Evolutionary conservation across 2,888 invertebrate genomes (phyloP), one percentile per base, ranked within the genome.

Genomic region (Caenorhabditis uteleia): DNA sequence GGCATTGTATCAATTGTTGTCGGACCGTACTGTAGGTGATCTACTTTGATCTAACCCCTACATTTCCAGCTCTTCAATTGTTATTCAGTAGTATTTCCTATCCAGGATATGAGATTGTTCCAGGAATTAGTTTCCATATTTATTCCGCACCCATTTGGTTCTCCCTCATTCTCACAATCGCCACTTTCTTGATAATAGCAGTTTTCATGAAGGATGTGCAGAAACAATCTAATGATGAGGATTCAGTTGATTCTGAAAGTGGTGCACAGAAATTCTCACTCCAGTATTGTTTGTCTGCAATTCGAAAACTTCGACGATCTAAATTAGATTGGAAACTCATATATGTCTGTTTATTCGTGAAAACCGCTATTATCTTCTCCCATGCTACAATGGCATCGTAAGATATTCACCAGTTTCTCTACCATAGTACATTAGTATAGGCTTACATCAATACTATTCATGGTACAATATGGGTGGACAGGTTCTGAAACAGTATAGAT

Each of bases 81-180:
- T 36, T 58, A 6, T 76, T 74, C 49, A 60, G 71, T 16, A 43
- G 48, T 18, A 60, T 76, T 26, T 33, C 56, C 8, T 76, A 74
- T 49, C 76, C 76, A 0, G 76, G 76, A 21, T 54, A 60, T 33
- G 49, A 67, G 6, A 33, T 76, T 20, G 7, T 71, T 4, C 49
- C 61, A 4, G 68, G 54, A 29, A 58, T 65, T 2, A 26, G 50
- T 26, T 65, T 65, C 48, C 58, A 65, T 27, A 55, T 65, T 20
- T 65, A 55, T 39, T 59, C 64, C 3, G 64, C 58, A 10, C 64
- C 64, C 3, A 58, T 65, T 18, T 65, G 64, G 64, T 58, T 58
- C 29, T 57, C 64, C 4, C 54, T 64, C 36, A 18, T 58, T 23
- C 46, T 57, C n/a, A 54, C 57, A 4, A 46, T 50, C 25, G 18